A percentile compares a stretch with the other conserved stretches of the same genome.
phyloP scores from a whole-genome alignment of 2,797 vertebrate species.

The Stomatorhinus walkeri region DNA sequence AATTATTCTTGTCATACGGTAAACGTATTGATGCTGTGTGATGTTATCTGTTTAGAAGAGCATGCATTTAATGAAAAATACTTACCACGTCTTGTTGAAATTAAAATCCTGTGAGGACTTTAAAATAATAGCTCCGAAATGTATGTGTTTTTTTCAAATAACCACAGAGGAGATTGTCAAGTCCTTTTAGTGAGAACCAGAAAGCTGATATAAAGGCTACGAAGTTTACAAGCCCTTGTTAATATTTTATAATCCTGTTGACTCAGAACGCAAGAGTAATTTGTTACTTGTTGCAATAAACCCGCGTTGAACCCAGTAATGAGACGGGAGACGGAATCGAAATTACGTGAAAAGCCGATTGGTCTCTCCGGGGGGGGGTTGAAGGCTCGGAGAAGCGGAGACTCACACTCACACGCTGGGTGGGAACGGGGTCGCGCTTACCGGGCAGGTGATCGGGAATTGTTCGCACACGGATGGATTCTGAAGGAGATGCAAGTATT shows the following conservation, averaged over 20 bases:
- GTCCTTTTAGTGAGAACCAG: background rate
- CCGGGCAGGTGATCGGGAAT: background rate
- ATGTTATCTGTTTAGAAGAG: background rate
- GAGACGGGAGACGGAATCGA: background rate
- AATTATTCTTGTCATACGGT: background rate
- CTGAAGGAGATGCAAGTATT: background rate
- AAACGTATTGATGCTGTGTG: background rate
- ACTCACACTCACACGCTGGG: background rate
- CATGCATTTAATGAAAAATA: background rate
- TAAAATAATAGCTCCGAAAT: background rate
- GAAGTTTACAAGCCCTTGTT: background rate
- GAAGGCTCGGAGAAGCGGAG: background rate
- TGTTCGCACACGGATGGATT: background rate
- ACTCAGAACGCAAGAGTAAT: background rate
- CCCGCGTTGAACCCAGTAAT: background rate
- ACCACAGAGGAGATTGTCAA: background rate
- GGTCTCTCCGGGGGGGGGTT: background rate
- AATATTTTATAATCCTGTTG: constrained; percentile 18
- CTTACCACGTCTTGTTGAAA: background rate
- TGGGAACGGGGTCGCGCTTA: background rate
- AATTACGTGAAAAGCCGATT: background rate
- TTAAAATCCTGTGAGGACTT: background rate
- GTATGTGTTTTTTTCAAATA: background rate
- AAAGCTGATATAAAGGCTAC: background rate
- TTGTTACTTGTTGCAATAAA: background rate